A percentile compares a stretch with the other conserved stretches of the same genome.
Evolutionary conservation across 1,140 invertebrate species (phyloP).

Genomic region (Neuroterus valhalla): DNA sequence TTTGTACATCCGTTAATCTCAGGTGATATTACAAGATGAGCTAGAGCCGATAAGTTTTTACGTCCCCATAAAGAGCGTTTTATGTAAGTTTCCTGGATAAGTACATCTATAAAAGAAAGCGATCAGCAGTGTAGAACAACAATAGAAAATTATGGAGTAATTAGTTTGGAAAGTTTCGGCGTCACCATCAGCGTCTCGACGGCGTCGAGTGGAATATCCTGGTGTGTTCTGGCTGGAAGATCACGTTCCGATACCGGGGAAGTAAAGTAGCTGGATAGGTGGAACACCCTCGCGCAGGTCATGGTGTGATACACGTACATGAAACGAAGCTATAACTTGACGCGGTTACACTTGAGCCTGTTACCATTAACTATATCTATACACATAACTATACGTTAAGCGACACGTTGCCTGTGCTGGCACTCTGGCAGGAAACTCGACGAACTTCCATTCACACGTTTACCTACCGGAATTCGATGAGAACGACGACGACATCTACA

Average conservation of each 20-base stretch:
- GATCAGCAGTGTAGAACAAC: conserved; percentile 26
- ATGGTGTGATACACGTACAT: not conserved
- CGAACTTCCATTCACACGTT: conserved; percentile 21
- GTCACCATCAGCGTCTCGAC: conserved; percentile 11
- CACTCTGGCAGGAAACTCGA: conserved; percentile 25
- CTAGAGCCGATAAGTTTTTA: not conserved
- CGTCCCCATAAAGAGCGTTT: conserved; percentile 14
- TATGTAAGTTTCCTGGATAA: conserved; percentile 22
- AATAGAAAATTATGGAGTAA: conserved; percentile 30
- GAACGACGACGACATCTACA: not conserved
- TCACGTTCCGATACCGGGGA: conserved; percentile 14
- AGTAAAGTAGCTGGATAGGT: conserved; percentile 18
- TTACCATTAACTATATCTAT: conserved; percentile 14
- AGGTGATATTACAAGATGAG: conserved; percentile 13
- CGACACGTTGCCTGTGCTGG: conserved; percentile 17
- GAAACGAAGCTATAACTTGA: conserved; percentile 5
- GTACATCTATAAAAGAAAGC: conserved; percentile 25
- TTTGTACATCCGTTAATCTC: not conserved
- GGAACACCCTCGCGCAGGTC: not conserved
- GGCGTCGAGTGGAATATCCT: conserved; percentile 21
- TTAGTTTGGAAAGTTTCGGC: conserved; percentile 16
- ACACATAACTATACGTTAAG: not conserved
- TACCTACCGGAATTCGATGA: conserved; percentile 27
- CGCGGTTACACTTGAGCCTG: conserved; percentile 24
- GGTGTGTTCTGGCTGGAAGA: conserved; percentile 4